Evolutionary conservation across 2,113 vertebrate genomes (phyloP), one percentile per base, ranked within the genome.

Genomic region (Takifugu flavidus): DNA sequence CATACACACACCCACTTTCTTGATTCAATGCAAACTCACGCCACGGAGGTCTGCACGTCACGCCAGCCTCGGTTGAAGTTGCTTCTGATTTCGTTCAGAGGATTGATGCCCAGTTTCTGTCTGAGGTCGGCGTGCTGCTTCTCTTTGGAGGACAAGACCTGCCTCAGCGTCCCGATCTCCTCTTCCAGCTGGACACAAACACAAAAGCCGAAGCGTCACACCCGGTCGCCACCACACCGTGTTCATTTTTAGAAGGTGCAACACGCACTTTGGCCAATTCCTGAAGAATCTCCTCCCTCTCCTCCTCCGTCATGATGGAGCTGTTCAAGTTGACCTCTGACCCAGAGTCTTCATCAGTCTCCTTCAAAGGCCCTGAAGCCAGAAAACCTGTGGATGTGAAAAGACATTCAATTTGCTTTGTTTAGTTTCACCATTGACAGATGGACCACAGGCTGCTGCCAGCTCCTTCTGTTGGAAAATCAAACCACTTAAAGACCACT

Each of bases 121-220:
- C 92, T 97, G 74, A 99, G 92, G 63, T 99, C 97, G 0, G 88
- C 80, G 5, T 98, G 90, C 68, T 91, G 94, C 80, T 91, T 96
- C 88, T 99, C 97, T 89, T 99, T 99, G 15, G 95, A 96, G 44
- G 86, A 87, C 79, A 99, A 81, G 55, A 98, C 96, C 91, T 99
- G 96, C 60, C 85, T 91, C 82, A 99, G 67, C 25, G 96, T 98
- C 59, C 87, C 87, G 74, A 99, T 98, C 91, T 99, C 97, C 71
- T 99, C 96, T 66, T 99, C 96, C 67, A 99, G 87, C 96, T 87
- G 59, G 56, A 65, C 10, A 71, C 42, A 72, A 0, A 66, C 25
- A 62, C 10, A 47, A 15, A 53, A 14, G 34, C 4, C 11, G 34
- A 4, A 5, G n/a, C 26, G 50, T 31, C 25, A 1, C n/a, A 15